These are phyloP conservation scores for Tinamus guttatus DNA, from an alignment of 2,113 vertebrate species.

Conservation along the genomic window DNA sequence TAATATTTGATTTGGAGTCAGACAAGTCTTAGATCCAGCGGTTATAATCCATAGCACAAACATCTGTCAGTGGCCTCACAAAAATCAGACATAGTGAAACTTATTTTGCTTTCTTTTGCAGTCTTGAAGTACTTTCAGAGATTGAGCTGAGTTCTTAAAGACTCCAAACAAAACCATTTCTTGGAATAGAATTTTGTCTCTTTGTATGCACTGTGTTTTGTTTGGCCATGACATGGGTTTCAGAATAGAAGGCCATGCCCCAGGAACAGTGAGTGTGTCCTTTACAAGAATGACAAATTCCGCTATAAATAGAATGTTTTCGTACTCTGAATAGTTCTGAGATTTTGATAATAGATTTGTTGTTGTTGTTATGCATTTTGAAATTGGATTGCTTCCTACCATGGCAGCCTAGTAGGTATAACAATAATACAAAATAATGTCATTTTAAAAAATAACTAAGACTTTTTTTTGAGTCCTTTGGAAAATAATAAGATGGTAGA, in stretches of 20 bases:
- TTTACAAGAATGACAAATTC: slow-evolving; percentile 61
- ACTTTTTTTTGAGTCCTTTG: neutral
- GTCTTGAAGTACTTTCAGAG: slow-evolving; percentile 11
- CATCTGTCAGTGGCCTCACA: neutral
- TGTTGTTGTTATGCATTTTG: neutral
- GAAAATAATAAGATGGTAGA: neutral
- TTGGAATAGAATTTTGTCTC: slow-evolving; percentile 56
- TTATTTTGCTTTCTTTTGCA: neutral
- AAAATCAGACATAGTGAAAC: neutral
- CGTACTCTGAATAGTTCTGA: slow-evolving; percentile 38
- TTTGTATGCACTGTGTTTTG: slow-evolving; percentile 55
- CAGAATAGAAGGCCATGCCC: slow-evolving; percentile 56
- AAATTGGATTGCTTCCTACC: neutral
- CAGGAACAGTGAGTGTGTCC: slow-evolving; percentile 34
- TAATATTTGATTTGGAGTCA: neutral
- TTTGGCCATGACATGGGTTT: slow-evolving; percentile 59
- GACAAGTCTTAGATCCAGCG: neutral
- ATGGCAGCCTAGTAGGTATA: neutral
- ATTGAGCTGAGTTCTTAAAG: slow-evolving; percentile 46
- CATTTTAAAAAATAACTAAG: neutral
- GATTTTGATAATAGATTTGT: neutral
- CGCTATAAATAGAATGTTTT: slow-evolving; percentile 67
- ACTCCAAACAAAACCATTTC: slow-evolving; percentile 68
- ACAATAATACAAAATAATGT: neutral
- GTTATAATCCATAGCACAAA: neutral